phyloP scores from a whole-genome alignment of 2,113 vertebrate species.

The Coturnix japonica region DNA sequence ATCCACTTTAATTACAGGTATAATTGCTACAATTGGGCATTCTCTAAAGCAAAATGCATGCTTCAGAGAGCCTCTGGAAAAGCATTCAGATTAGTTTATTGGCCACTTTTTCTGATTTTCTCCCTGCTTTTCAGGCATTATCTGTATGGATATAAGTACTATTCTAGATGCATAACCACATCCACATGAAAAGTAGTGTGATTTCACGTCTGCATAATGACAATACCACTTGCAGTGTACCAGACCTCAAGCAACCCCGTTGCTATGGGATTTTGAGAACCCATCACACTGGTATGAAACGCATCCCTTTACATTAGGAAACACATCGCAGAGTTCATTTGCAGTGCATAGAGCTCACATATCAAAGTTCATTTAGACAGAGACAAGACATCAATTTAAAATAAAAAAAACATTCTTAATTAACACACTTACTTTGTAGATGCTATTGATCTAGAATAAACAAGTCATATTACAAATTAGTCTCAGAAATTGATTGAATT shows the following conservation, averaged over 20 bases:
- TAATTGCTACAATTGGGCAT: background rate
- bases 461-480: background rate
- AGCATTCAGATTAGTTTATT: background rate
- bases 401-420: background rate
- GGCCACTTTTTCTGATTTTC: background rate
- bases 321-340: background rate
- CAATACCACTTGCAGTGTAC: background rate
- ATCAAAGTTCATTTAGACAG: background rate
- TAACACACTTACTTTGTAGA: background rate
- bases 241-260: background rate
- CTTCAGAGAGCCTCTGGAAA: background rate
- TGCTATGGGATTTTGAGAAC: background rate
- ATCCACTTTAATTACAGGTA: background rate
- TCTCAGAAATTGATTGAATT: background rate
- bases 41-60: background rate
- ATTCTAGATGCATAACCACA: background rate
- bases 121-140: background rate
- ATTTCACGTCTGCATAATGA: background rate
- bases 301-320: background rate
- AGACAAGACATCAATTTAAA: background rate
- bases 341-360: rapidly evolving
- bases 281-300: background rate
- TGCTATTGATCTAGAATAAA: background rate
- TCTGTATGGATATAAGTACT: background rate
- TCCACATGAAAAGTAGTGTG: background rate